Percentiles rank a stretch among this genome's conserved stretches.
phyloP scores from a whole-genome alignment of 2,888 invertebrate genomes.

The Brenthis ino region DNA sequence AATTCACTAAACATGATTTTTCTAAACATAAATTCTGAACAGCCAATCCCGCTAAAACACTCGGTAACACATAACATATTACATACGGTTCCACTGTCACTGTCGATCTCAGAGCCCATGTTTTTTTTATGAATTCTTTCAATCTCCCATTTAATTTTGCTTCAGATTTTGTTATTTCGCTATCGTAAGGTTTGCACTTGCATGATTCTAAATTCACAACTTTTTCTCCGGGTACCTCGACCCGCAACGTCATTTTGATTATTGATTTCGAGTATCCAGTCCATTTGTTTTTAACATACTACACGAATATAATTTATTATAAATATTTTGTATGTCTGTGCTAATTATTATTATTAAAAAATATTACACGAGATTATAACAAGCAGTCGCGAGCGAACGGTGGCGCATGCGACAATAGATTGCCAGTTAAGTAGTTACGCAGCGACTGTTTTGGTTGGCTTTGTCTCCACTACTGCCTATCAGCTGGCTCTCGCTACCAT shows the following conservation, averaged over 20 bases:
- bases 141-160: constrained; percentile 63
- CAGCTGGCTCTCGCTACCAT: constrained; percentile 68
- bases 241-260: constrained; percentile 76
- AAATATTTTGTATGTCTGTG: constrained; percentile 33
- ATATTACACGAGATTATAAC: constrained; percentile 10
- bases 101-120: constrained; percentile 70
- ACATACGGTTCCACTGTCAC: constrained; percentile 87
- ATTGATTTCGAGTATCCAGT: constrained; percentile 41
- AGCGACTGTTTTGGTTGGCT: constrained; percentile 61
- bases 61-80: constrained; percentile 85
- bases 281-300: constrained; percentile 40
- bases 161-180: constrained; percentile 62
- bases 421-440: constrained; percentile 45
- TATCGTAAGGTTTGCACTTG: constrained; percentile 63
- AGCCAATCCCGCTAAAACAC: constrained; percentile 85
- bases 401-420: constrained; percentile 60
- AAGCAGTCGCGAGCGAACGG: constrained; percentile 43
- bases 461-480: constrained; percentile 66
- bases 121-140: constrained; percentile 66
- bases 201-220: constrained; percentile 66
- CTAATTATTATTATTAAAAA: constrained; percentile 21
- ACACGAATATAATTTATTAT: constrained; percentile 35
- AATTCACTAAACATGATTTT: constrained; percentile 82
- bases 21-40: constrained; percentile 81
- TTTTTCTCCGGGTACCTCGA: constrained; percentile 76